These are phyloP conservation scores for Equus przewalskii DNA, from an alignment of 2,113 vertebrate species.

Conservation along the genomic window DNA sequence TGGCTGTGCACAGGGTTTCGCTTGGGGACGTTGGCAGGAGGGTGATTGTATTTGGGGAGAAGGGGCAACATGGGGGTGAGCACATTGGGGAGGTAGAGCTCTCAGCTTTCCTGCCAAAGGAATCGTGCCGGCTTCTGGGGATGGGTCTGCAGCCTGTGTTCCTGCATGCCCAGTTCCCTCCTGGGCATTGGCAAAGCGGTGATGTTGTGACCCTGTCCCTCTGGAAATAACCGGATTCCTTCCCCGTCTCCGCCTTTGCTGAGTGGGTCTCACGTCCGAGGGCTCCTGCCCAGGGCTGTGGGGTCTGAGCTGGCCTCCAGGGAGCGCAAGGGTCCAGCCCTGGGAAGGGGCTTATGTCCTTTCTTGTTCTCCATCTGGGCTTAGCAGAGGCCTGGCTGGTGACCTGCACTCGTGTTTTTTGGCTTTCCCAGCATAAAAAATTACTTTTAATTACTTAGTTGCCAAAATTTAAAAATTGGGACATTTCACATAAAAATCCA, in stretches of 20 bases:
- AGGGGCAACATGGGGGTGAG: background rate
- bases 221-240: background rate
- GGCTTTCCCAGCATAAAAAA: background rate
- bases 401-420: background rate
- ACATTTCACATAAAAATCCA: background rate
- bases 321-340: background rate
- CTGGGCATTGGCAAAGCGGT: background rate
- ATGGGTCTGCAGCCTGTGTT: background rate
- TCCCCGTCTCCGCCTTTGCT: background rate
- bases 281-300: background rate
- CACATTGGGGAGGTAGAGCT: constrained; percentile 27
- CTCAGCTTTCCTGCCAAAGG: constrained; percentile 35
- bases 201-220: background rate
- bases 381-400: background rate
- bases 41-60: constrained; percentile 55
- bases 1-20: constrained; percentile 79
- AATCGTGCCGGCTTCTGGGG: background rate
- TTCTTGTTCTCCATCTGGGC: background rate
- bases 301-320: background rate
- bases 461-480: background rate
- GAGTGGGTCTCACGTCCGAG: background rate
- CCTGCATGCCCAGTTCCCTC: background rate
- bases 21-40: constrained; percentile 52
- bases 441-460: background rate
- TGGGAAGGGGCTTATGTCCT: background rate